These are phyloP conservation scores for Lacerta viridis DNA, from an alignment of 2,797 vertebrate genomes.

Conservation along the genomic window DNA sequence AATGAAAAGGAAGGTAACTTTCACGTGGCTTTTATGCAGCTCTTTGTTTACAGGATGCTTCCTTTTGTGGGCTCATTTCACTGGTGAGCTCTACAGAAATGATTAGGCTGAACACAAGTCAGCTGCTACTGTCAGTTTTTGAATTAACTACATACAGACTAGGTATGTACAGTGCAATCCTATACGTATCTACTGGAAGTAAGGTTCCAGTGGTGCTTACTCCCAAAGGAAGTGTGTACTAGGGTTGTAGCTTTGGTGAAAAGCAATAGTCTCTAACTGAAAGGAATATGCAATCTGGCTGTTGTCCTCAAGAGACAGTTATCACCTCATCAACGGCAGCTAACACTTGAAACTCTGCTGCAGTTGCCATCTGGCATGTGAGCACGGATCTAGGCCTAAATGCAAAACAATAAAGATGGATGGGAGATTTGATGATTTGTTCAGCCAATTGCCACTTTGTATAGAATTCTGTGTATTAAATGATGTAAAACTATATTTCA, in stretches of 20 bases:
- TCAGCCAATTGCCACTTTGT: constrained; percentile 44
- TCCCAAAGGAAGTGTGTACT: not conserved
- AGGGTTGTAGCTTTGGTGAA: constrained; percentile 44
- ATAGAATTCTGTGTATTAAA: constrained; percentile 63
- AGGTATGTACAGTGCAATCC: constrained; percentile 38
- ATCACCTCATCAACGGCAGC: constrained; percentile 55
- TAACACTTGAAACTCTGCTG: constrained; percentile 69
- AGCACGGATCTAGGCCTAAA: constrained; percentile 65
- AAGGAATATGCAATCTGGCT: constrained; percentile 63
- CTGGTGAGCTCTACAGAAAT: constrained; percentile 52
- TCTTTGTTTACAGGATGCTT: constrained; percentile 39
- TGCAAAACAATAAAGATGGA: constrained; percentile 69
- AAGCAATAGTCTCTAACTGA: constrained; percentile 66
- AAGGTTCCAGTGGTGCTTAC: not conserved
- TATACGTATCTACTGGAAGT: not conserved
- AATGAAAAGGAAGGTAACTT: constrained; percentile 16
- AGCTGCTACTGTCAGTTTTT: constrained; percentile 46
- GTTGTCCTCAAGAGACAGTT: constrained; percentile 63
- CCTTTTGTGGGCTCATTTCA: constrained; percentile 56
- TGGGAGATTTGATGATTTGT: constrained; percentile 46
- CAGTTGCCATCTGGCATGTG: constrained; percentile 67
- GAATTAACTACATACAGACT: constrained; percentile 61
- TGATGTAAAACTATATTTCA: constrained; percentile 61
- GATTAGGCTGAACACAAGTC: constrained; percentile 53
- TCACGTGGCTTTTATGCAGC: constrained; percentile 41